phyloP scores from a whole-genome alignment of 2,113 vertebrate species.

The Protobothrops mucrosquamatus region DNA sequence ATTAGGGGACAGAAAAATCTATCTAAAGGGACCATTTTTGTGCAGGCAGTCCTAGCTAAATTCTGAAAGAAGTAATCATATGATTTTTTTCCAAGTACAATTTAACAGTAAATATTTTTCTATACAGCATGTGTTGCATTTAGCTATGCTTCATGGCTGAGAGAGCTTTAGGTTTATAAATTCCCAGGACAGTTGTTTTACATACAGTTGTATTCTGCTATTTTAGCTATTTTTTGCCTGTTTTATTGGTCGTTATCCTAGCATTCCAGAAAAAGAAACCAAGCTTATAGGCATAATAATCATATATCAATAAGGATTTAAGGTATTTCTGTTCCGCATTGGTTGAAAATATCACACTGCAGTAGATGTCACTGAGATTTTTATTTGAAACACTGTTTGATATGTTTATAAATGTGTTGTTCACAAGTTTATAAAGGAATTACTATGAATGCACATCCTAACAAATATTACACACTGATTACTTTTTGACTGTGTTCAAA shows the following conservation, averaged over 20 bases:
- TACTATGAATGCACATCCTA: background rate
- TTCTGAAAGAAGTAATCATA: slow-evolving; percentile 12
- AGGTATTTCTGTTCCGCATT: background rate
- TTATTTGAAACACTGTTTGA: background rate
- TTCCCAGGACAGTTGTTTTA: background rate
- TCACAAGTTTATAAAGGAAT: background rate
- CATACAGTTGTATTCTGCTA: background rate
- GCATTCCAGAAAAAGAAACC: background rate
- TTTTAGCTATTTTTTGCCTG: background rate
- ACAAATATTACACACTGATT: background rate
- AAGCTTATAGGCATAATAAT: background rate
- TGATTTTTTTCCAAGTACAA: background rate
- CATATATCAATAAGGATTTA: background rate
- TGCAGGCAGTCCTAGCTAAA: background rate
- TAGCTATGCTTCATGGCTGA: slow-evolving; percentile 13
- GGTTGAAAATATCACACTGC: background rate
- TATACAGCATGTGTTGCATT: background rate
- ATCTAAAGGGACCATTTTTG: slow-evolving; percentile 29
- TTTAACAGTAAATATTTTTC: background rate
- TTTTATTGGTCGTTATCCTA: background rate
- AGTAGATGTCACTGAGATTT: background rate
- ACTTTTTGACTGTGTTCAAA: background rate
- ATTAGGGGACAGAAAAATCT: slow-evolving; percentile 33
- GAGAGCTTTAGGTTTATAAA: background rate
- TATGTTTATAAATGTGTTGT: background rate